A percentile compares a stretch with the other conserved stretches of the same genome.
These are phyloP conservation scores for Mimachlamys varia DNA, from an alignment of 2,888 invertebrate genomes.

Conservation along the genomic window DNA sequence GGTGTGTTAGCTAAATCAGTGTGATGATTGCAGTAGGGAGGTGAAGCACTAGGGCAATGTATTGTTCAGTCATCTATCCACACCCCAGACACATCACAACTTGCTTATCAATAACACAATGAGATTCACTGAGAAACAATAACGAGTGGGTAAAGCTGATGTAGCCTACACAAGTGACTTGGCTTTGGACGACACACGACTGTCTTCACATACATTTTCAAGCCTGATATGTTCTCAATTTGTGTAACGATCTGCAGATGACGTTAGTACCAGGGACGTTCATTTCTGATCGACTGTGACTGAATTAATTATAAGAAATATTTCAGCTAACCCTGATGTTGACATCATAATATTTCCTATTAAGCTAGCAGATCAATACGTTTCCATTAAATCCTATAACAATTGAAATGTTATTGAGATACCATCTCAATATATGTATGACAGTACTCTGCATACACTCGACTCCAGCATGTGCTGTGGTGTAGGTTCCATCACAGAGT, in stretches of 20 bases:
- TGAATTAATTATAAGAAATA: constrained; percentile 13
- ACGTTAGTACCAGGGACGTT: neutral
- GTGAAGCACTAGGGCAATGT: neutral
- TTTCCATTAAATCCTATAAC: neutral
- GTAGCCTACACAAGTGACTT: no score
- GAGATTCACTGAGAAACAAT: neutral
- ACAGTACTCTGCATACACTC: neutral
- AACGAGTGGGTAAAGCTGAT: neutral
- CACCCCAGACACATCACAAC: neutral
- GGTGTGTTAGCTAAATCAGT: neutral
- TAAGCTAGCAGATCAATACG: neutral
- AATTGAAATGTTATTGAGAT: constrained; percentile 28
- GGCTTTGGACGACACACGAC: neutral
- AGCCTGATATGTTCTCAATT: neutral
- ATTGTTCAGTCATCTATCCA: neutral
- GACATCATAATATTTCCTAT: neutral
- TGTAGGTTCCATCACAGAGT: neutral
- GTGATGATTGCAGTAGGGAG: neutral
- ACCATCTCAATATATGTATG: neutral
- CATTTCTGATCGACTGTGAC: constrained; percentile 3
- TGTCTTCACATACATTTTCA: neutral
- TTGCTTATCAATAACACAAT: neutral
- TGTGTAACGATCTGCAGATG: neutral
- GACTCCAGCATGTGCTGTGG: neutral
- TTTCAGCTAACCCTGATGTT: neutral